Evolutionary conservation across 2,797 vertebrate genomes (phyloP).

Genomic region (Helicolenus hilgendorfi): DNA sequence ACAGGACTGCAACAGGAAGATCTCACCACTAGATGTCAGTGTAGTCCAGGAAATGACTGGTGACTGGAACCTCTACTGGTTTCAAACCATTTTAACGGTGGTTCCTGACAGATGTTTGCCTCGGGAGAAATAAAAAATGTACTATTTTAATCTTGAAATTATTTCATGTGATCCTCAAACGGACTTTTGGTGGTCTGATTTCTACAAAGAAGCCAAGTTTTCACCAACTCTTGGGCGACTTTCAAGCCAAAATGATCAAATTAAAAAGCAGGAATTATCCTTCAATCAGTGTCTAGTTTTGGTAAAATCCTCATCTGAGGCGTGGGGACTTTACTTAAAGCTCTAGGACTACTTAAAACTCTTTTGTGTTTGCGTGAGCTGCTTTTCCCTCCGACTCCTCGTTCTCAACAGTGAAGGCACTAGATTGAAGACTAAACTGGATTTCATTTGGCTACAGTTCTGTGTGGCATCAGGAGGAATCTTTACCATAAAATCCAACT

Average conservation of each 20-base stretch:
- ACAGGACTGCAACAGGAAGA: background rate
- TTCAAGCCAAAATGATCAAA: background rate
- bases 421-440: constrained; percentile 76
- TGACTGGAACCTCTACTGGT: background rate
- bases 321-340: constrained; percentile 35
- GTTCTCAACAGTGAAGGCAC: constrained; percentile 82
- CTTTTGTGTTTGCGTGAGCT: constrained; percentile 55
- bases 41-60: background rate
- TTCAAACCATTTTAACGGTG: background rate
- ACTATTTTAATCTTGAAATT: background rate
- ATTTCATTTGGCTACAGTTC: constrained; percentile 58
- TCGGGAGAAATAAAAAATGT: background rate
- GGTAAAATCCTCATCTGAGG: constrained; percentile 44
- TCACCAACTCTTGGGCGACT: background rate
- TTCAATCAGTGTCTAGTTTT: constrained; percentile 44
- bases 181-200: background rate
- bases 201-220: background rate
- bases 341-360: constrained; percentile 24
- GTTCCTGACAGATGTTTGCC: background rate
- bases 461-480: constrained; percentile 40
- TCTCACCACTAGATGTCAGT: constrained; percentile 76
- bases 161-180: background rate
- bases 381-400: constrained; percentile 48
- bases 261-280: constrained; percentile 15
- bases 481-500: constrained; percentile 2